Evolutionary conservation across 2,888 invertebrate genomes (phyloP).

Genomic region (Mactromeris polynyma): DNA sequence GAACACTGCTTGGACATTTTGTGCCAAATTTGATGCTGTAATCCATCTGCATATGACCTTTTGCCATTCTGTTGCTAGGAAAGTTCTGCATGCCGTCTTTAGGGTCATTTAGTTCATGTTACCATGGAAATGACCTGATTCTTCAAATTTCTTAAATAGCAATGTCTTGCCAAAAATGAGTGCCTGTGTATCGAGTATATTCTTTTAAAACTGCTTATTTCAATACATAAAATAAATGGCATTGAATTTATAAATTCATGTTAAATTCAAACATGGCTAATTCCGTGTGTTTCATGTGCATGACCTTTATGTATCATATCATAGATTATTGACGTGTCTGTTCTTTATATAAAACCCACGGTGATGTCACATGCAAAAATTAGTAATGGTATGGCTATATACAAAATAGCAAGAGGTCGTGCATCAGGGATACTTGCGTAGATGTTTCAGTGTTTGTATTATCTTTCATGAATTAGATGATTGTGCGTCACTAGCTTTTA

Average conservation of each 20-base stretch:
- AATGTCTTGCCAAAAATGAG: no score
- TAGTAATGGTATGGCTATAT: not conserved
- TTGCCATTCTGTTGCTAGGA: constrained; percentile 69
- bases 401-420: constrained; percentile 71
- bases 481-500: constrained; percentile 69
- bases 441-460: constrained; percentile 58
- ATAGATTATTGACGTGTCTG: constrained; percentile 31
- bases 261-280: not conserved
- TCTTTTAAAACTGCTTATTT: not conserved
- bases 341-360: constrained; percentile 33
- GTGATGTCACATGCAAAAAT: constrained; percentile 32
- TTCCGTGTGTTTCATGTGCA: constrained; percentile 40
- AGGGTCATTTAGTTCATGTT: constrained; percentile 51
- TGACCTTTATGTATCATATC: constrained; percentile 21
- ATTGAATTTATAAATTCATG: not conserved
- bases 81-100: constrained; percentile 59
- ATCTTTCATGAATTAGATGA: constrained; percentile 55
- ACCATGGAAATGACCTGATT: constrained; percentile 27
- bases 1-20: constrained; percentile 21
- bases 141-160: not conserved
- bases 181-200: not conserved
- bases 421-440: constrained; percentile 63
- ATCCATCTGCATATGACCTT: constrained; percentile 73
- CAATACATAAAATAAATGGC: not conserved
- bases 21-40: constrained; percentile 48